A percentile compares a stretch with the other conserved stretches of the same genome.
phyloP scores from a whole-genome alignment of 2,797 vertebrate species.

The Miichthys miiuy region DNA sequence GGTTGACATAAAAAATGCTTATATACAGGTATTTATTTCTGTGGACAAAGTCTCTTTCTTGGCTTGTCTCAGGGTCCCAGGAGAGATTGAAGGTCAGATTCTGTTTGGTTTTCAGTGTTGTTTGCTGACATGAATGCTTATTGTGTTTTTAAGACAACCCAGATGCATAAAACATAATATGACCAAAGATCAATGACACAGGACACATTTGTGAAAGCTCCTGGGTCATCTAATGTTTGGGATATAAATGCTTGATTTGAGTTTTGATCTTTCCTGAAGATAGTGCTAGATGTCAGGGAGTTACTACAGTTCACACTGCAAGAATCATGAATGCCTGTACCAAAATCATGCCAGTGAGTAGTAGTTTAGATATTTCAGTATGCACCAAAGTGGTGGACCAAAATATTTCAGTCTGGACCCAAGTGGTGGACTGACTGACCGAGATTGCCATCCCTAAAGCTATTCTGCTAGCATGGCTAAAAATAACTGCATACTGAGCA shows the following conservation, averaged over 20 bases:
- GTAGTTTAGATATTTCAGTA: too few species aligned
- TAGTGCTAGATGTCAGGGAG: background rate
- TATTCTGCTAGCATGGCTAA: background rate
- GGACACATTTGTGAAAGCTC: background rate
- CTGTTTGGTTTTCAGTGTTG: background rate
- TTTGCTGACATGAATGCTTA: background rate
- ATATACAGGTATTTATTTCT: background rate
- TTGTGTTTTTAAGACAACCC: background rate
- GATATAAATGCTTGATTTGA: background rate
- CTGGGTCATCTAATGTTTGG: background rate
- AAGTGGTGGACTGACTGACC: background rate
- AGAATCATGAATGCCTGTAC: background rate
- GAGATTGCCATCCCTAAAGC: background rate
- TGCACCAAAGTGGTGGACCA: too few species aligned
- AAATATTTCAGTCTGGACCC: background rate
- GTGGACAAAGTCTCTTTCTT: background rate
- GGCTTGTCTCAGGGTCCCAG: background rate
- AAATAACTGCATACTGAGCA: background rate
- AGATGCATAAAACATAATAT: background rate
- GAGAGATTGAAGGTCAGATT: slow-evolving; percentile 11
- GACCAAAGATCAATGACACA: background rate
- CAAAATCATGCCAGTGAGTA: too few species aligned
- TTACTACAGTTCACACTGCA: background rate
- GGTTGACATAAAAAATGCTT: background rate
- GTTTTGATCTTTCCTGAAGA: background rate